Base-by-base conservation (phyloP, 64 coral and sea anemone species). In the Catalaphyllia jardinei region DNA sequence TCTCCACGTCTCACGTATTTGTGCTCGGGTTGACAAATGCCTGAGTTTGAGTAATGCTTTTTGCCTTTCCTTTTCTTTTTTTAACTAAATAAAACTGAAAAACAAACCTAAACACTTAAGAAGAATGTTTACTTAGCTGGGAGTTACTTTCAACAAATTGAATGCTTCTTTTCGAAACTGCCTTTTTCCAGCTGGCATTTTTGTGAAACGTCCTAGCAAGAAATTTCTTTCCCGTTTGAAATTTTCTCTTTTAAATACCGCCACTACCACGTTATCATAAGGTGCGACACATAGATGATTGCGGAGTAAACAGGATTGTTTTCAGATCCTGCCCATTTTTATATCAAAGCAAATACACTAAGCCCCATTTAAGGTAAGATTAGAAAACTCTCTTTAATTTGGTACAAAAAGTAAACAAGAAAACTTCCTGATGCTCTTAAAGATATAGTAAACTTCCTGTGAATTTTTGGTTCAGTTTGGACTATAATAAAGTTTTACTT, bases 291-390 rank as follows among this genome's bases (percentile, higher is more conserved):
- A 69, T 27, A 11, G 9, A 24, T 35, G 33, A 69, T 27, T 69
- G 25, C 65, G 65, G 29, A 69, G 65, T 69, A 69, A 69, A 69
- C n/a, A 69, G 65, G 20, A 24, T n/a, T 69, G 29, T 80, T 29
- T 60, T 80, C 18, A 19, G 52, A 80, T 61, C 54, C 55, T 61
- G n/a, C 3, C 51, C 78, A 60, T 7, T 62, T 80, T 80, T 31
- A 60, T 80, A 19, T n/a, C 78, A 80, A 59, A 80, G 78, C 30
- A 80, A 80, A 80, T 29, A 80, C 29, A 54, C 52, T 35, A 77
- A 77, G 52, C 78, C 50, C 52, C 78, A 80, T 80, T 61, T 52
- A 79, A 28, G 51, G 13, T 60, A 62, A 80, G 28, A 55, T 62
- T 60, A 19, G 54, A 80, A 80, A 80, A 16, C 55, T 20, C 78